These are phyloP conservation scores for Nymphalis io DNA, from an alignment of 1,140 invertebrate genomes.

Conservation along the genomic window DNA sequence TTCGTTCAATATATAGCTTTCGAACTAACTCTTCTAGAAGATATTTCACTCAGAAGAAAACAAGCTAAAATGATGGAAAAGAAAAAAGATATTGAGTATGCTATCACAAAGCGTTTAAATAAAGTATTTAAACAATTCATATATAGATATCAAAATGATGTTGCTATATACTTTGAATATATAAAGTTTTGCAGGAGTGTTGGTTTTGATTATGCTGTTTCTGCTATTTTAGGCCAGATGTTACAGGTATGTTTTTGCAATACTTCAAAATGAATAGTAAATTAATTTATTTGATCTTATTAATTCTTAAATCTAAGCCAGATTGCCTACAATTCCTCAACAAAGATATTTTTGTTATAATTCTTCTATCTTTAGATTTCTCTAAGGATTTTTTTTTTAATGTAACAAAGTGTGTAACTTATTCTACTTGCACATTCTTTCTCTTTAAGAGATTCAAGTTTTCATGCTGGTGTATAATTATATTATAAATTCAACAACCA, in stretches of 20 bases:
- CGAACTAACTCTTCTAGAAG: slow-evolving; percentile 85
- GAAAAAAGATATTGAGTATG: slow-evolving; percentile 84
- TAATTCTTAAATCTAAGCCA: too few species aligned
- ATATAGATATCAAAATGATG: slow-evolving; percentile 83
- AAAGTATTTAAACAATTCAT: slow-evolving; percentile 84
- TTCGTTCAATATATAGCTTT: slow-evolving; percentile 88
- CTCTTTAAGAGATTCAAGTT: neutral
- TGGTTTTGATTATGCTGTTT: slow-evolving; percentile 75
- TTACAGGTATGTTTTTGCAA: slow-evolving; percentile 58
- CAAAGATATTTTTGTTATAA: neutral
- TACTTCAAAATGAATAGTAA: too few species aligned
- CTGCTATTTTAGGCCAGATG: slow-evolving; percentile 73
- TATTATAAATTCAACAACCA: too few species aligned
- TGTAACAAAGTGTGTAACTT: too few species aligned
- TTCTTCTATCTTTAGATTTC: too few species aligned
- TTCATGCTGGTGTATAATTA: neutral
- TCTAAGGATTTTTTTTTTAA: too few species aligned
- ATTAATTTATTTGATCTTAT: too few species aligned
- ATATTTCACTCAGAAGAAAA: slow-evolving; percentile 82
- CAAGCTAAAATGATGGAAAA: slow-evolving; percentile 83
- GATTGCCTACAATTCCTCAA: neutral
- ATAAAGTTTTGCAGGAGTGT: slow-evolving; percentile 87
- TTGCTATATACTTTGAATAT: slow-evolving; percentile 86
- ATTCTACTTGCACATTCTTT: too few species aligned
- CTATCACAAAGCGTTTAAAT: slow-evolving; percentile 84